Conservation (phyloP, 2,888 invertebrate species). For the Monoplex corrugatus region DNA sequence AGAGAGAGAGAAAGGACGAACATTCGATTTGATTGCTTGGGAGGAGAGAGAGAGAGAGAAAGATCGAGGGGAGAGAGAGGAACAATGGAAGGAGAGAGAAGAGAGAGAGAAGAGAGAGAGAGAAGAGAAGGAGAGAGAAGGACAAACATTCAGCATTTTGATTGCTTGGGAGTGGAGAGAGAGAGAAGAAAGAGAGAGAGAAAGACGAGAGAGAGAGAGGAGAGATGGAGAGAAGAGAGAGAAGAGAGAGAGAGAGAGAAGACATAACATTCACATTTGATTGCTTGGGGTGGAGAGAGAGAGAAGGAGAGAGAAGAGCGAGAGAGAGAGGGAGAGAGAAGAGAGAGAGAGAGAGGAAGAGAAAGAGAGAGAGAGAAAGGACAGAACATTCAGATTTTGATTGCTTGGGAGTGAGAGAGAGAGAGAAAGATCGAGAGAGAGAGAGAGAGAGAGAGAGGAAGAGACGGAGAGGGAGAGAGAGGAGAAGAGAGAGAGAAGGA, state of each 20-base stretch:
- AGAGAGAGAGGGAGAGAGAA: not conserved
- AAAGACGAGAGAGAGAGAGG: not conserved
- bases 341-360: not conserved
- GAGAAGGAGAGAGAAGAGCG: not conserved
- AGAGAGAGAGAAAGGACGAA: too few relatives aligned
- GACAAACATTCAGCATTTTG: too few relatives aligned
- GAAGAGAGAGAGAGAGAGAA: too few relatives aligned
- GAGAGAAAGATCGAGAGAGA: not conserved
- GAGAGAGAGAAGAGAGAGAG: too few relatives aligned
- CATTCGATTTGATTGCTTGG: too few relatives aligned
- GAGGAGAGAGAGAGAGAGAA: too few relatives aligned
- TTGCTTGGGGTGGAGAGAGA: not conserved
- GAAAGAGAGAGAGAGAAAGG: not conserved
- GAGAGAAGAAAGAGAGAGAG: not conserved
- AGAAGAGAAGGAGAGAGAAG: too few relatives aligned
- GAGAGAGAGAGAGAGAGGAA: not conserved
- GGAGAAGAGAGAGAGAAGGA: too few relatives aligned
- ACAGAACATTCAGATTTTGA: not conserved
- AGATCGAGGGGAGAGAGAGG: too few relatives aligned
- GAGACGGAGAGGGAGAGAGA: slow-evolving; percentile 12
- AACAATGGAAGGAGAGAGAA: too few relatives aligned
- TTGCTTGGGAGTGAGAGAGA: not conserved
- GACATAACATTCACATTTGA: too few relatives aligned
- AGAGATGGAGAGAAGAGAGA: too few relatives aligned
- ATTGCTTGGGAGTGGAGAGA: not conserved